phyloP scores from a whole-genome alignment of 2,888 invertebrate species.

The Nymphalis c-album region DNA sequence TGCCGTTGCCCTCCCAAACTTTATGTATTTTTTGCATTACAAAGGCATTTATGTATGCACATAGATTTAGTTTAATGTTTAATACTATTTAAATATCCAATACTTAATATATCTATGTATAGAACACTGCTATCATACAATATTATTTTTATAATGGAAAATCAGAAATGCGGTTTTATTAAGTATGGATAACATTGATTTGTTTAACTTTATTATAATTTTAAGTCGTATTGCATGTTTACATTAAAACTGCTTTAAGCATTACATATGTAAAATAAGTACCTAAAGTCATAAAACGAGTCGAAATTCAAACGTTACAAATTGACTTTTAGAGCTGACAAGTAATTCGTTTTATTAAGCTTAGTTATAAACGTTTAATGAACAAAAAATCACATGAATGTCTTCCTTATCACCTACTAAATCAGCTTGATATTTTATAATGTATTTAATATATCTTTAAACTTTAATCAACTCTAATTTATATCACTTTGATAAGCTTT shows the following conservation, averaged over 20 bases:
- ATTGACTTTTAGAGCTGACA: neutral
- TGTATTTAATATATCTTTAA: constrained; percentile 21
- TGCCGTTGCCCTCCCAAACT: constrained; percentile 38
- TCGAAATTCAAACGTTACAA: constrained; percentile 14
- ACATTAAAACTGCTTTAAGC: neutral
- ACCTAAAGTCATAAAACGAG: neutral
- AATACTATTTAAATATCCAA: too few species aligned
- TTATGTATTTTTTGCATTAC: constrained; percentile 19
- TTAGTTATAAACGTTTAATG: constrained; percentile 19
- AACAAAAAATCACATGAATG: constrained; percentile 23
- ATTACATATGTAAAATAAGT: too few species aligned
- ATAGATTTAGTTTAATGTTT: neutral
- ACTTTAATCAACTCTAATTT: constrained; percentile 20
- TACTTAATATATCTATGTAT: too few species aligned
- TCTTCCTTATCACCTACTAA: constrained; percentile 21
- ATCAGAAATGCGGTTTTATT: too few species aligned
- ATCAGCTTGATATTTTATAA: constrained; percentile 24
- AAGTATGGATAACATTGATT: too few species aligned
- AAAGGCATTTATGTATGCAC: constrained; percentile 8
- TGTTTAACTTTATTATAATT: too few species aligned
- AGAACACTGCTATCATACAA: too few species aligned
- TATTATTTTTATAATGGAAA: too few species aligned
- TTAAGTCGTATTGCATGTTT: too few species aligned
- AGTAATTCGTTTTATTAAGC: neutral
- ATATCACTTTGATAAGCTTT: constrained; percentile 8